These are phyloP conservation scores for Leptatherina wallacei DNA, from an alignment of 2,797 vertebrate species.

Conservation along the genomic window DNA sequence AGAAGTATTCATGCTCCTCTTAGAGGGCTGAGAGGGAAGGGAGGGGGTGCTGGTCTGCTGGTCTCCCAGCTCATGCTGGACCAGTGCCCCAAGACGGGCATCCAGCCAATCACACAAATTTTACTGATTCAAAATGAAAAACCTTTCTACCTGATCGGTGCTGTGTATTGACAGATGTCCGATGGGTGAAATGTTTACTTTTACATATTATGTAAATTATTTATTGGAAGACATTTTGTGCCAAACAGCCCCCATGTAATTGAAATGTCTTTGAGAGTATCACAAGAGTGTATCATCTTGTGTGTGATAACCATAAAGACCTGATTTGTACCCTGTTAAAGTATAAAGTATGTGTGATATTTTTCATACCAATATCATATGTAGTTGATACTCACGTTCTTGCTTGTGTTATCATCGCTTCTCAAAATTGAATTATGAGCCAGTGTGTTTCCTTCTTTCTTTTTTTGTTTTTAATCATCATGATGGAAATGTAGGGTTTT, in stretches of 20 bases:
- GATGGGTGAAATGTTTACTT: constrained; percentile 23
- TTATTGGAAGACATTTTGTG: constrained; percentile 48
- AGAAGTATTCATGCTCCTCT: neutral
- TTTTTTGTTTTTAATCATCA: neutral
- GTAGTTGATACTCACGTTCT: constrained; percentile 9
- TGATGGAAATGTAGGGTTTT: neutral
- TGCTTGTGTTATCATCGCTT: neutral
- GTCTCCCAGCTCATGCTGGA: neutral
- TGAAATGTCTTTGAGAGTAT: constrained; percentile 20
- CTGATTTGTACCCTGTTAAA: constrained; percentile 25
- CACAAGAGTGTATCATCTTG: constrained; percentile 25
- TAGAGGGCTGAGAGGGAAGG: no score
- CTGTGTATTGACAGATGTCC: neutral
- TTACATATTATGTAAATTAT: constrained; percentile 22
- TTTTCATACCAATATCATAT: constrained; percentile 11
- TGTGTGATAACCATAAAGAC: constrained; percentile 32
- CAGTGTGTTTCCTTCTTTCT: neutral
- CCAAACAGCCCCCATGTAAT: constrained; percentile 57
- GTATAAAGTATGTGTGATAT: constrained; percentile 4
- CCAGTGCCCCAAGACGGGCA: neutral
- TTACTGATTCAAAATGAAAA: constrained; percentile 3
- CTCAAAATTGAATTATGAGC: constrained; percentile 19
- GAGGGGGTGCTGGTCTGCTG: no score
- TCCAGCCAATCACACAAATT: neutral
- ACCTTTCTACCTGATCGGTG: neutral